phyloP scores from a whole-genome alignment of 2,888 invertebrate genomes.

The Ophonus ardosiacus region DNA sequence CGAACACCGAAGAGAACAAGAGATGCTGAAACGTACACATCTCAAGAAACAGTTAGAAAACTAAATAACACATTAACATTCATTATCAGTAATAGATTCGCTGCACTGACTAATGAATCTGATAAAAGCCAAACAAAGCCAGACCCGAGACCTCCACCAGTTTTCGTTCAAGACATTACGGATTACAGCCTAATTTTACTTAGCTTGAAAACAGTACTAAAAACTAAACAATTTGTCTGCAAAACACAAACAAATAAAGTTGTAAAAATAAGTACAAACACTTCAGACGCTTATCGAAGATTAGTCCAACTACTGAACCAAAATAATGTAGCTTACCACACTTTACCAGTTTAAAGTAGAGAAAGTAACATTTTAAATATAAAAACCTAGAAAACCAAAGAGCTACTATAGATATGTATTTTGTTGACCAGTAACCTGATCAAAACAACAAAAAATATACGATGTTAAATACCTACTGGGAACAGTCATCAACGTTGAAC shows the following conservation, averaged over 20 bases:
- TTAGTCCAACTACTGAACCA: conserved; percentile 54
- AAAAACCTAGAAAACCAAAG: neutral
- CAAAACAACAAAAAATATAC: neutral
- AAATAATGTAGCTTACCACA: conserved; percentile 60
- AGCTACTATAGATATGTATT: neutral
- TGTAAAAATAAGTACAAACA: conserved; percentile 52
- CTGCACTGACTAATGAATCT: too few species aligned
- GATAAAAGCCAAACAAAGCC: too few species aligned
- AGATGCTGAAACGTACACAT: too few species aligned
- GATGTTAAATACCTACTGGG: neutral
- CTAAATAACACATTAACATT: too few species aligned
- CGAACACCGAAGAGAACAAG: too few species aligned
- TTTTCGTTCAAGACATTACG: too few species aligned
- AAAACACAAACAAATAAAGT: conserved; percentile 30
- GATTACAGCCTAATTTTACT: too few species aligned
- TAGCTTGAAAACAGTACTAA: neutral
- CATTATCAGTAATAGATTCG: too few species aligned
- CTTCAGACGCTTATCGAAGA: conserved; percentile 48
- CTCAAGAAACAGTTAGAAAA: too few species aligned
- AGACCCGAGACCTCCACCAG: too few species aligned
- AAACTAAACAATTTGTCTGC: neutral
- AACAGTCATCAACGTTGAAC: neutral
- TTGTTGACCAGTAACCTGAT: neutral
- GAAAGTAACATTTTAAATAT: neutral
- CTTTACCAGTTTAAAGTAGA: conserved; percentile 64